These are phyloP conservation scores for Indicator indicator DNA, from an alignment of 2,113 vertebrate genomes.

Conservation along the genomic window DNA sequence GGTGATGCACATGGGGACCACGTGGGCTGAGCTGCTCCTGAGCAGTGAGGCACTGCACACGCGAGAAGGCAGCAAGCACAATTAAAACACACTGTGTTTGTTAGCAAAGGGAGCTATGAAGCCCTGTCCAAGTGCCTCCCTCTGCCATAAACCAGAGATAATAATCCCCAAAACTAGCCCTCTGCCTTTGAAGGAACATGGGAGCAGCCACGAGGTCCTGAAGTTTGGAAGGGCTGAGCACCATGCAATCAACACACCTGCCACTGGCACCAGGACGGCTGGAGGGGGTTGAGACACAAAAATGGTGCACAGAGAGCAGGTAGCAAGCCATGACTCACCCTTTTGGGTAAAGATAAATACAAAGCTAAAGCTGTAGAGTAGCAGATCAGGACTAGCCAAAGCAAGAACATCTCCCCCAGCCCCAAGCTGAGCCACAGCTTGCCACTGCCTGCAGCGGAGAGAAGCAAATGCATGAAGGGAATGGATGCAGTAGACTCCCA, in stretches of 20 bases:
- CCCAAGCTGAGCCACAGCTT: neutral
- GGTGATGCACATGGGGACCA: neutral
- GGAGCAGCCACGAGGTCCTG: rapidly evolving
- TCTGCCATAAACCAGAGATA: neutral
- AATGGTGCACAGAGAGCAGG: rapidly evolving
- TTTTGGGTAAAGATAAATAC: neutral
- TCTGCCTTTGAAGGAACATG: neutral
- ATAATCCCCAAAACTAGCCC: neutral
- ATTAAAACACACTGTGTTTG: rapidly evolving
- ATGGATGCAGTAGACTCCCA: neutral
- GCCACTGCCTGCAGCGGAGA: rapidly evolving
- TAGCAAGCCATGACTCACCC: neutral
- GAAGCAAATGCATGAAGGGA: neutral
- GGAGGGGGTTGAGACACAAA: neutral
- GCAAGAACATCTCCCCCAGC: neutral
- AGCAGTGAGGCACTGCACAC: neutral
- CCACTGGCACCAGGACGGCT: rapidly evolving
- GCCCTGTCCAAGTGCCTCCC: neutral
- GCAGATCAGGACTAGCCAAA: neutral
- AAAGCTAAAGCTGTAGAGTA: neutral
- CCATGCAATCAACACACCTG: rapidly evolving
- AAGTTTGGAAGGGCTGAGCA: neutral
- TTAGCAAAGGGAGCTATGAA: neutral
- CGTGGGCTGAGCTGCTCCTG: neutral
- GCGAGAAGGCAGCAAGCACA: rapidly evolving